These are phyloP conservation scores for Acromyrmex charruanus DNA, from an alignment of 1,140 invertebrate species.

Conservation along the genomic window DNA sequence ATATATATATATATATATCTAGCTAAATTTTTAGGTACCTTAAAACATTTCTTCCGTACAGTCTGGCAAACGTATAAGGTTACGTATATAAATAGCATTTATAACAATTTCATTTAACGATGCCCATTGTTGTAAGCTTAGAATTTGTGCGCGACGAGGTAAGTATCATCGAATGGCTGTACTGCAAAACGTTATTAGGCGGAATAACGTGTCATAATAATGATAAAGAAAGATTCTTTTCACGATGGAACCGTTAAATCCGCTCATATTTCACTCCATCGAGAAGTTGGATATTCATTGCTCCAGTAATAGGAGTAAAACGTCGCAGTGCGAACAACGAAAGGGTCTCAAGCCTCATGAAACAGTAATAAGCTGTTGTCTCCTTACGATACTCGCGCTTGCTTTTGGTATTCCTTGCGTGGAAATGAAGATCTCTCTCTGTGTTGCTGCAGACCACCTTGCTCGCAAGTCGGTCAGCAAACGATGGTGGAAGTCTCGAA, in stretches of 20 bases:
- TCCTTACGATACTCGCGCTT: neutral
- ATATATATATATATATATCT: no score
- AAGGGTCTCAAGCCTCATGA: conserved; percentile 25
- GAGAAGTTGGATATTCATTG: neutral
- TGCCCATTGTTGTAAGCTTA: neutral
- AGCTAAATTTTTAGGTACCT: no score
- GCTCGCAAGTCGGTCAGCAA: conserved; percentile 60
- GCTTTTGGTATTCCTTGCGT: conserved; percentile 51
- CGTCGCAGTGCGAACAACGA: conserved; percentile 5
- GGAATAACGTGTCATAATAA: conserved; percentile 14
- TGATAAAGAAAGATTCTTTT: neutral
- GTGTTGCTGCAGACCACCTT: conserved; percentile 30
- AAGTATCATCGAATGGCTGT: conserved; percentile 5
- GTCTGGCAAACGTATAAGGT: neutral
- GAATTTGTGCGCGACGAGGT: neutral
- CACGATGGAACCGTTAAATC: neutral
- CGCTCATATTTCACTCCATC: conserved; percentile 29
- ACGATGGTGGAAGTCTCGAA: conserved; percentile 60
- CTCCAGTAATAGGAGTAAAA: neutral
- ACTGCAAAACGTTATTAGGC: conserved; percentile 38
- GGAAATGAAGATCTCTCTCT: conserved; percentile 63
- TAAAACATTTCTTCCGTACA: no score
- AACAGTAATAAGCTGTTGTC: conserved; percentile 63
- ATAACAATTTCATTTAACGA: conserved; percentile 26
- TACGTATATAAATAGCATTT: neutral